Base-by-base conservation (phyloP, 2,888 invertebrate genomes). In the Volucella inanis region DNA sequence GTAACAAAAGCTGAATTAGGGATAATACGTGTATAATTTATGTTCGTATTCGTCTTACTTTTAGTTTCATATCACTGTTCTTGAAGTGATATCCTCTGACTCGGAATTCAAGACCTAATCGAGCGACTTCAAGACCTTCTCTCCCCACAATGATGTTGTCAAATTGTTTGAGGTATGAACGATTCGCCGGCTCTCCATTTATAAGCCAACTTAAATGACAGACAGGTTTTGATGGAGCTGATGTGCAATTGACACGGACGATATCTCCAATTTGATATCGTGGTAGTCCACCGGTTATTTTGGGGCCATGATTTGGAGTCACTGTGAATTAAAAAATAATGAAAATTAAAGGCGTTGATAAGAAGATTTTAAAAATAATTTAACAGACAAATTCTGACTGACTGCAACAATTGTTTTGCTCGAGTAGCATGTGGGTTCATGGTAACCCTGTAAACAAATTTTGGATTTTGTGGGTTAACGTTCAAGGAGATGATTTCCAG, bases 131-230 rank as follows among this genome's bases (percentile, higher is more conserved):
- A 68, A 97, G 93, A 0, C 93, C 94, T 88, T 94, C 94, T 3
- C 93, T 92, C 54, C 94, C 94, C 6, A 93, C 93, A 52, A 93
- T 91, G 49, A 93, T 91, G 62, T 92, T 93, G 87, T 93, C 93
- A 12, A 93, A 94, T 39, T 93, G 92, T 76, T 91, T 90, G 52
- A 94, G 90, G 12, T 94, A 92, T 8, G 90, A 89, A 4, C 93
- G 88, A 31, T 94, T 94, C 2, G 94, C 95, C 86, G 95, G 96
- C 89, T 97, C 96, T 9, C 96, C 96, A 90, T 97, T 97, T 91
- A 97, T 96, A 92, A 96, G 96, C 97, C 97, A 97, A 88, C 95
- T 95, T 49, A 97, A 94, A 88, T 95, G 94, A 39, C 97, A 96
- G 2, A 96, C 96, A 0, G 97, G 97, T 89, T 96, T 95, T 54